phyloP scores from a whole-genome alignment of 2,113 vertebrate species.

The Semnornis frantzii region DNA sequence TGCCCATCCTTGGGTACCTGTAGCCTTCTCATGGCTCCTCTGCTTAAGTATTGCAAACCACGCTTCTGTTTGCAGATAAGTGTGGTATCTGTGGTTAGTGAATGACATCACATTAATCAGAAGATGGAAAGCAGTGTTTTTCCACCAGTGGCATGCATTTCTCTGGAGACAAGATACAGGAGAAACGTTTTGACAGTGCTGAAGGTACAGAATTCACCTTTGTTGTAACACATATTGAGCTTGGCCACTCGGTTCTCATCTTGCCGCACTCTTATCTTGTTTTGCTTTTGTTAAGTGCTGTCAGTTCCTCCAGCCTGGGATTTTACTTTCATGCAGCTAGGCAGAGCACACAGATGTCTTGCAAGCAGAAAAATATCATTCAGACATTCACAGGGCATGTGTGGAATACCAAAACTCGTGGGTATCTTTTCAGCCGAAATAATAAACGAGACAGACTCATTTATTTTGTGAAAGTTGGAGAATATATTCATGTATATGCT shows the following conservation, averaged over 20 bases:
- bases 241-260: neutral
- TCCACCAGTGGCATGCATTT: neutral
- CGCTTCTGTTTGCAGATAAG: neutral
- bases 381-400: neutral
- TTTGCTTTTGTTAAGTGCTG: conserved; percentile 1
- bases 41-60: neutral
- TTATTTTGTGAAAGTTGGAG: neutral
- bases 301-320: neutral
- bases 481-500: neutral
- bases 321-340: neutral
- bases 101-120: neutral
- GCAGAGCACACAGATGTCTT: neutral
- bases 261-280: neutral
- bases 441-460: neutral
- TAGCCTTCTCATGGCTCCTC: neutral
- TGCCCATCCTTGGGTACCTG: neutral
- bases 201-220: neutral
- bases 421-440: neutral
- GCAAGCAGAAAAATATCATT: neutral
- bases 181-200: neutral
- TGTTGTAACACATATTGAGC: neutral
- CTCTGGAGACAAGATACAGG: neutral
- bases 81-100: neutral
- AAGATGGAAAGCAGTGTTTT: conserved; percentile 1
- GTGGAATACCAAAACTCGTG: neutral